Percentiles rank a stretch among this genome's conserved stretches.
Conservation (phyloP, 2,113 vertebrate genomes). For the Chunga burmeisteri region DNA sequence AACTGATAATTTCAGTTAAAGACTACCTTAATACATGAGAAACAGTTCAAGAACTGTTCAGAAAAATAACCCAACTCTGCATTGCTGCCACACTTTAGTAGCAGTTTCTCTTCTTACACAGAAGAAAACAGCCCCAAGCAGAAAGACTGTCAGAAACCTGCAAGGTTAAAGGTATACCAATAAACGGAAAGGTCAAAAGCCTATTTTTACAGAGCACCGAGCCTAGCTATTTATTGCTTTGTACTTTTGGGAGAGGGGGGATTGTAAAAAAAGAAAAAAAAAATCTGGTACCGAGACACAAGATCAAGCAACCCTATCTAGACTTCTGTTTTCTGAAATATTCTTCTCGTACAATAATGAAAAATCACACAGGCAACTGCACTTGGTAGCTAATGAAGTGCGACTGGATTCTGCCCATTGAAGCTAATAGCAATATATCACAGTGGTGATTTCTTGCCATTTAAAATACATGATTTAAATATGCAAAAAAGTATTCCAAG, state of each 20-base stretch:
- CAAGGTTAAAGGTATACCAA: not conserved
- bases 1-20: not conserved
- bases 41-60: not conserved
- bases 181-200: conserved; percentile 15
- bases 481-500: not conserved
- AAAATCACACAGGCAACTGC: not conserved
- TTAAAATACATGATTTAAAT: not conserved
- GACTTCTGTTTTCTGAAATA: not conserved
- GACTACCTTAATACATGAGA: not conserved
- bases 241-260: not conserved
- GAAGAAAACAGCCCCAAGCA: not conserved
- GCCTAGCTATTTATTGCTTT: conserved; percentile 2
- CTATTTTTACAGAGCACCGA: not conserved
- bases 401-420: not conserved
- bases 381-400: not conserved
- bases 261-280: not conserved
- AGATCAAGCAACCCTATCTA: not conserved
- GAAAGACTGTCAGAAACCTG: not conserved
- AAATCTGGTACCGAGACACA: not conserved
- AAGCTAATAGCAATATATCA: not conserved
- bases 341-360: not conserved
- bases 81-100: not conserved
- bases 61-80: not conserved
- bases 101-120: not conserved
- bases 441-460: not conserved